Percentiles rank a stretch among this genome's conserved stretches.
Conservation (phyloP, 2,113 vertebrate genomes). For the Rattus rattus region DNA sequence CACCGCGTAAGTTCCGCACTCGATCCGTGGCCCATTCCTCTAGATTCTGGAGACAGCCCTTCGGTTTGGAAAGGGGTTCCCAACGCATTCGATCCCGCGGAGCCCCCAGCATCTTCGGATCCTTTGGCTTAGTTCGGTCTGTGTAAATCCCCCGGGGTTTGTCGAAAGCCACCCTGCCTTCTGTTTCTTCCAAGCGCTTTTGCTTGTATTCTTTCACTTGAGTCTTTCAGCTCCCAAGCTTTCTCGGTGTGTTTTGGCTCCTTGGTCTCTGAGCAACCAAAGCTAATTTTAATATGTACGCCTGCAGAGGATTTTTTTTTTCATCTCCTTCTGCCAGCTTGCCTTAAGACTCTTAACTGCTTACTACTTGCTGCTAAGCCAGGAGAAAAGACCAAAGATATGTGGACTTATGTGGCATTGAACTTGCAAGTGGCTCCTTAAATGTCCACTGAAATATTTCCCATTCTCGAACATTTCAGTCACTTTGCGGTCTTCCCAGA, state of each 20-base stretch:
- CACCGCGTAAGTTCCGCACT: constrained; percentile 67
- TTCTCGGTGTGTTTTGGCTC: background rate
- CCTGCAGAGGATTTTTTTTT: background rate
- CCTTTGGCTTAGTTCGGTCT: background rate
- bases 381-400: background rate
- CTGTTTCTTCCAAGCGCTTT: background rate
- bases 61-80: background rate
- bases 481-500: background rate
- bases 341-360: background rate
- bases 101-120: too few species aligned
- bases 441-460: background rate
- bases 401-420: background rate
- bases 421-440: background rate
- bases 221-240: background rate
- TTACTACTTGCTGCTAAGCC: background rate
- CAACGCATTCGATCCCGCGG: background rate
- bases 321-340: background rate
- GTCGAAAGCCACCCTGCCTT: background rate
- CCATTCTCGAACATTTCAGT: background rate
- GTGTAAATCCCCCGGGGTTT: background rate
- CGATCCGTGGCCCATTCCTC: background rate
- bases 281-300: background rate
- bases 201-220: background rate
- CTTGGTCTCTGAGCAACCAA: background rate
- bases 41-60: background rate